Evolutionary conservation across 2,888 invertebrate species (phyloP).

Genomic region (Molorchus minor): DNA sequence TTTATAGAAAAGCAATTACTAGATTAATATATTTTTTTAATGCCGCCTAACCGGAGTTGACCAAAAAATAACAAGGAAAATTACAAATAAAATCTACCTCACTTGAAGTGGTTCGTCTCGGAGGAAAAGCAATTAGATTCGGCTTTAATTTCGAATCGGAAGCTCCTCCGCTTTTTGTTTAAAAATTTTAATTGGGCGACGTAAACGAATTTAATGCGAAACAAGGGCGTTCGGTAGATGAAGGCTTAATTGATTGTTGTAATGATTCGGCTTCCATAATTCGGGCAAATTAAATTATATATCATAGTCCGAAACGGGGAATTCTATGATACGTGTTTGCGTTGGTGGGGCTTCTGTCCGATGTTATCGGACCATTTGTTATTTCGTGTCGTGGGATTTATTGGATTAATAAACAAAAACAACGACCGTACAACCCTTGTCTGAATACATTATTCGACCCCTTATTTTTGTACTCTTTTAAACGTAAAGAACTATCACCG

Average conservation of each 20-base stretch:
- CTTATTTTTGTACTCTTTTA: too few species aligned
- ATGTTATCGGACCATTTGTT: too few species aligned
- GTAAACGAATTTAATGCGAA: conserved; percentile 14
- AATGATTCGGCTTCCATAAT: not conserved
- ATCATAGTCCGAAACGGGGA: too few species aligned
- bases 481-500: too few species aligned
- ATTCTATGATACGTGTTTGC: too few species aligned
- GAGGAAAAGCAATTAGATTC: conserved; percentile 17
- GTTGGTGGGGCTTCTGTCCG: too few species aligned
- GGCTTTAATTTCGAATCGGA: conserved; percentile 3
- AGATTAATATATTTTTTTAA: conserved; percentile 1
- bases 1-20: too few species aligned
- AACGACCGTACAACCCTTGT: too few species aligned
- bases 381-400: too few species aligned
- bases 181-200: conserved; percentile 19
- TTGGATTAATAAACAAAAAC: too few species aligned
- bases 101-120: not conserved
- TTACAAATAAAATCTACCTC: not conserved
- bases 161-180: conserved; percentile 4
- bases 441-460: too few species aligned
- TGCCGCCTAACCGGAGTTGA: not conserved
- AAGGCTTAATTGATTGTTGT: not conserved
- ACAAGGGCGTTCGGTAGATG: not conserved
- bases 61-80: not conserved
- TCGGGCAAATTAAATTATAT: not conserved